Evolutionary conservation across 2,797 vertebrate species (phyloP).

Genomic region (Setipinna tenuifilis): DNA sequence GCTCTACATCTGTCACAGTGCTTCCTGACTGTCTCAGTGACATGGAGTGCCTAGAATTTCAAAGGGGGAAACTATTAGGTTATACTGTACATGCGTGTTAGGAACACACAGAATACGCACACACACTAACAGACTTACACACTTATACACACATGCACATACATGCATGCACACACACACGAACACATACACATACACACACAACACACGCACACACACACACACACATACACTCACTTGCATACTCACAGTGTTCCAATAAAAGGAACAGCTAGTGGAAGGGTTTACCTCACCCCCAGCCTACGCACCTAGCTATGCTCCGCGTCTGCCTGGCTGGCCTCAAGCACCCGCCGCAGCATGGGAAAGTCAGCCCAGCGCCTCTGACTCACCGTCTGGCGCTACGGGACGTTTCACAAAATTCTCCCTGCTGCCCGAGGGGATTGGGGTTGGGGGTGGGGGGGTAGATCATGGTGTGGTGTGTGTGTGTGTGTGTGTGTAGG

Average conservation of each 20-base stretch:
- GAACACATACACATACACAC: no score
- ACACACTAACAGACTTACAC: not conserved
- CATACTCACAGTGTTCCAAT: not conserved
- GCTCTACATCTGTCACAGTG: not conserved
- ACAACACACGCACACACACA: not conserved
- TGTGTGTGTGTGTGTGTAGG: no score
- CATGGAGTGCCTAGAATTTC: not conserved
- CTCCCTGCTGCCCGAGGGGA: no score
- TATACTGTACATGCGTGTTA: not conserved
- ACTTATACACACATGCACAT: not conserved
- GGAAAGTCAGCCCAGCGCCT: constrained; percentile 1
- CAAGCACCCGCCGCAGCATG: not conserved
- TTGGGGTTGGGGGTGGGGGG: no score
- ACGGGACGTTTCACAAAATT: not conserved
- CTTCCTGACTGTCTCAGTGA: not conserved
- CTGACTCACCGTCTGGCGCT: constrained; percentile 13
- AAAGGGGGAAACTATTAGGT: no score
- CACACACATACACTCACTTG: not conserved
- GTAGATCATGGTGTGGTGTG: no score
- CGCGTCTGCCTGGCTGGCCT: not conserved
- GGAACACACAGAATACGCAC: not conserved
- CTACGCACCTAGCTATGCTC: constrained; percentile 5
- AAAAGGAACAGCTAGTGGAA: constrained; percentile 36
- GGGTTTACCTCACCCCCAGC: constrained; percentile 48
- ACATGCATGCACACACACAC: not conserved